Base-by-base conservation (phyloP, 2,888 invertebrate genomes). In the Trichopria drosophilae region DNA sequence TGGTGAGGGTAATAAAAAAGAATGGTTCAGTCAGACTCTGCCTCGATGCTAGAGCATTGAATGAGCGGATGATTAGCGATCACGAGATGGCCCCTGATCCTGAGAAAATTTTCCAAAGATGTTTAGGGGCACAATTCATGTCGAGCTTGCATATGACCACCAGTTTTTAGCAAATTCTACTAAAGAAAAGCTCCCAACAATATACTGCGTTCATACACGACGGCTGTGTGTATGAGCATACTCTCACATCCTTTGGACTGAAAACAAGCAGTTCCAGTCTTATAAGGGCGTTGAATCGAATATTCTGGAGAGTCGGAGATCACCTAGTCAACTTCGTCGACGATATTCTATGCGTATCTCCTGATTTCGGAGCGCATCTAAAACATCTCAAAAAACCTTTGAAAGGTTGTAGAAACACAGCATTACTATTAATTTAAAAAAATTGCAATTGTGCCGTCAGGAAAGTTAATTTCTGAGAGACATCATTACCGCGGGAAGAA, bases 361-460 rank as follows among this genome's bases (percentile, higher is more conserved):
- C 10, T 6, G 16, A 31, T 1, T 12, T 22, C 3, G 42, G 15
- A 15, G 16, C 31, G n/a, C 32, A 42, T n/a, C 3, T 39, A 23
- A 1, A 6, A 6, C 15, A 39, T 7, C 9, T 42, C 2, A 15
- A 42, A 16, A 35, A 1, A 4, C 36, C 3, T 28, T 44, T 9
- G 4, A 12, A 34, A 36, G 16, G 12, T 36, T 35, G 2, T 4
- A 19, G 4, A n/a, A 37, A 42, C 12, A 37, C 6, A 31, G 32
- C 18, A 15, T 43, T 6, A 50, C 49, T 1, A 6, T 49, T 3
- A 49, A 43, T 10, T 79, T 63, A 79, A 79, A 9, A 78, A 68
- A 26, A 75, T 71, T 61, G 79, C 69, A 45, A 65, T 84, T 73
- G 0, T 94, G 9, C 1, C 20, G 31, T 13, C 9, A 49, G 6